Evolutionary conservation across 2,888 invertebrate species (phyloP).

Genomic region (Pseudococcus viburni): DNA sequence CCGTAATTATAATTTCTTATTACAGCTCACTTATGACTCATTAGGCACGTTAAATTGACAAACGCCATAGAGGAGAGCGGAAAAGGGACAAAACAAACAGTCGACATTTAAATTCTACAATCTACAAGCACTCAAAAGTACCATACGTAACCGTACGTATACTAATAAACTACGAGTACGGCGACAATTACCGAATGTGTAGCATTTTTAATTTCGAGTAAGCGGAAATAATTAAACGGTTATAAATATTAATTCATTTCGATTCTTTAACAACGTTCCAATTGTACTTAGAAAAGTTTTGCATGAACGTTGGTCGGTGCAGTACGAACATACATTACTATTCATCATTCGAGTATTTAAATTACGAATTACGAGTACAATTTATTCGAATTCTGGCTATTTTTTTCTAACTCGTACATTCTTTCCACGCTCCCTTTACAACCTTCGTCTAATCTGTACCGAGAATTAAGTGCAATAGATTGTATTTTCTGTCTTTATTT

Average conservation of each 20-base stretch:
- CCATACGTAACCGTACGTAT: neutral
- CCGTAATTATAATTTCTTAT: constrained; percentile 1
- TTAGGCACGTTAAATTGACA: neutral
- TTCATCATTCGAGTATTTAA: constrained; percentile 12
- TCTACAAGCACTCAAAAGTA: constrained; percentile 2
- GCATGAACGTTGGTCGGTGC: neutral
- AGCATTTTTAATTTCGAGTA: constrained; percentile 47
- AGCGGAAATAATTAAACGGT: constrained; percentile 56
- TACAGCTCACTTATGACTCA: constrained; percentile 25
- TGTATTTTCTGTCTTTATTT: neutral
- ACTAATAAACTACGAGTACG: neutral
- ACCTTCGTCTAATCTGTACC: constrained; percentile 21
- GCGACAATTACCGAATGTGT: constrained; percentile 41
- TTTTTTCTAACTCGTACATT: neutral
- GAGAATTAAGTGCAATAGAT: constrained; percentile 28
- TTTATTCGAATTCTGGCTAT: neutral
- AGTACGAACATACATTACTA: constrained; percentile 1
- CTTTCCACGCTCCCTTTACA: constrained; percentile 35
- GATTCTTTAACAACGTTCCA: constrained; percentile 46
- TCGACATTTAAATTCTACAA: constrained; percentile 10
- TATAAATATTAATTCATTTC: constrained; percentile 58
- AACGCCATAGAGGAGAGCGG: neutral
- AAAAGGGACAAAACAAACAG: neutral
- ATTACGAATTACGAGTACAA: neutral
- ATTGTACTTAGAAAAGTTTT: constrained; percentile 27